These are phyloP conservation scores for Oryzias sinensis DNA, from an alignment of 2,797 vertebrate genomes.

Conservation along the genomic window DNA sequence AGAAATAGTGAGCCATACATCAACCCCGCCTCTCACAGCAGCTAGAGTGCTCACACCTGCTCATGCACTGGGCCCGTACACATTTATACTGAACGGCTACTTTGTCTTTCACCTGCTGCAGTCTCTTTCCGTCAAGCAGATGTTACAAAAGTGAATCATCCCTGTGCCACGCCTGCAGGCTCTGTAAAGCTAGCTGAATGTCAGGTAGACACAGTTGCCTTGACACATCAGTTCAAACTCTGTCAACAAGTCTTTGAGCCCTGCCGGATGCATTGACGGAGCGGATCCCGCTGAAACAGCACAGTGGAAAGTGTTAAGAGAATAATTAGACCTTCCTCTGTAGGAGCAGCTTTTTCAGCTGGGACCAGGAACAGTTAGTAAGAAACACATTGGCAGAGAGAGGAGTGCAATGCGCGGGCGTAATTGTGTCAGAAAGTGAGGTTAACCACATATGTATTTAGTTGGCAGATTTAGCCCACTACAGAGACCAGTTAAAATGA, in stretches of 20 bases:
- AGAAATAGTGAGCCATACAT: constrained; percentile 45
- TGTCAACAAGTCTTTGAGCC: constrained; percentile 58
- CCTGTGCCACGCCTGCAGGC: constrained; percentile 15
- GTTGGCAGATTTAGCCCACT: constrained; percentile 26
- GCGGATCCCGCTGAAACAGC: constrained; percentile 23
- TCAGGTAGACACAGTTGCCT: constrained; percentile 35
- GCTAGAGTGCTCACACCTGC: constrained; percentile 26
- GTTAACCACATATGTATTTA: constrained; percentile 51
- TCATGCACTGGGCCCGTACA: constrained; percentile 22
- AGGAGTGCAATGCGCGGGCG: constrained; percentile 43
- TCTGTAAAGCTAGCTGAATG: constrained; percentile 40
- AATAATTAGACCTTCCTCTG: constrained; percentile 38
- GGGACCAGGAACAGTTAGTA: constrained; percentile 29
- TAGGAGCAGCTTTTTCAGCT: constrained; percentile 48
- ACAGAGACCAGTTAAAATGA: constrained; percentile 28
- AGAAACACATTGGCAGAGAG: constrained; percentile 45
- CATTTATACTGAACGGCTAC: constrained; percentile 11
- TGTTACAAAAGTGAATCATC: constrained; percentile 36
- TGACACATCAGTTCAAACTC: constrained; percentile 45
- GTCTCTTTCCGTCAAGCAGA: constrained; percentile 37
- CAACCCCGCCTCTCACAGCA: constrained; percentile 25
- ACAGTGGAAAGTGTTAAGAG: constrained; percentile 41
- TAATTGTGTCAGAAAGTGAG: constrained; percentile 62
- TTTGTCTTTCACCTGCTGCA: constrained; percentile 9
- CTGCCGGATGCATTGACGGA: constrained; percentile 29